A percentile compares a stretch with the other conserved stretches of the same genome.
These are phyloP conservation scores for Pseudochirops corinnae DNA, from an alignment of 2,797 vertebrate genomes.

Conservation along the genomic window DNA sequence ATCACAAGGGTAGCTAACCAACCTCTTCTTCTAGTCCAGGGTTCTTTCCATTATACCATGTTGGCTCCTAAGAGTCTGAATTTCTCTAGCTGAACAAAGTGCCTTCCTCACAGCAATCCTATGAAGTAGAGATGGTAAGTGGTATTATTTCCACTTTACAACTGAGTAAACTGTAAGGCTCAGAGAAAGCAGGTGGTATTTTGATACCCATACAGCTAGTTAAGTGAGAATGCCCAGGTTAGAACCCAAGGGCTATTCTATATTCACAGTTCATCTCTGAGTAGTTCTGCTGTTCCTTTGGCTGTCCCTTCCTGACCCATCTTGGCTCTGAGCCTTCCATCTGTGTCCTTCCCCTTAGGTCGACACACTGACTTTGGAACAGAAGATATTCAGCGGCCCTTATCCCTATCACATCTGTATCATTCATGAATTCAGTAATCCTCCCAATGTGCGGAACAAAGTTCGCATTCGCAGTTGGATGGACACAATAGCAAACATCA, in stretches of 20 bases:
- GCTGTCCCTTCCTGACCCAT: neutral
- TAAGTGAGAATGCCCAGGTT: neutral
- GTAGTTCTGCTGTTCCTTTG: neutral
- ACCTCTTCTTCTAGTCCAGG: neutral
- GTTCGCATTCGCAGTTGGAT: conserved; percentile 99
- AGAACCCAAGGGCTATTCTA: neutral
- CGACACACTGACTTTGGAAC: conserved; percentile 94
- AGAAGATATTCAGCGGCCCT: conserved; percentile 96
- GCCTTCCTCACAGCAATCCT: neutral
- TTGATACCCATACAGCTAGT: neutral
- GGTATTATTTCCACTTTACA: neutral
- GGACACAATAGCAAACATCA: conserved; percentile 99
- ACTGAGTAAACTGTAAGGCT: neutral
- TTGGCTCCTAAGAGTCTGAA: neutral
- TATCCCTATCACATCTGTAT: conserved; percentile 98
- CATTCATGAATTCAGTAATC: conserved; percentile 98
- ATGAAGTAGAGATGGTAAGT: neutral
- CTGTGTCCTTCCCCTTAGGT: conserved; percentile 86
- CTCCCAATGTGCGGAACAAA: conserved; percentile 98
- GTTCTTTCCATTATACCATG: neutral
- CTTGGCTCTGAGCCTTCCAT: conserved; percentile 30
- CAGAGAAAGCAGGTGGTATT: neutral
- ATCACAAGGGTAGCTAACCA: neutral
- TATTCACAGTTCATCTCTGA: neutral
- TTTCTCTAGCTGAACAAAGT: neutral